phyloP scores from a whole-genome alignment of 2,888 invertebrate species.

The Polydrusus tereticollis region DNA sequence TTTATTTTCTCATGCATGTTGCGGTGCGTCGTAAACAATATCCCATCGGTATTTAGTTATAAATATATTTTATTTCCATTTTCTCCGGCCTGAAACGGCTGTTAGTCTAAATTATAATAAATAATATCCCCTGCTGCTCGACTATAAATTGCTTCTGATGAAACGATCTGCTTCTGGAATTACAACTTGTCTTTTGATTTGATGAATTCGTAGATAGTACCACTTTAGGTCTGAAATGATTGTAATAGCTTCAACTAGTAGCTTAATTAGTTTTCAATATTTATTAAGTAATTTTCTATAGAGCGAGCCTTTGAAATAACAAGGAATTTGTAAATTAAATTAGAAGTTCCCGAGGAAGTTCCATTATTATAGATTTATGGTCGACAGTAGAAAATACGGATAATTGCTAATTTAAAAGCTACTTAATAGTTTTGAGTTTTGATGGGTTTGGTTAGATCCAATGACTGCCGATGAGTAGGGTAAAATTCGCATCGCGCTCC shows the following conservation, averaged over 20 bases:
- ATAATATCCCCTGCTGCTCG: slow-evolving; percentile 15
- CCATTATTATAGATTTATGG: too few relatives aligned
- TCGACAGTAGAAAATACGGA: too few relatives aligned
- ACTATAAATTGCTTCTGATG: slow-evolving; percentile 15
- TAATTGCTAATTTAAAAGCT: too few relatives aligned
- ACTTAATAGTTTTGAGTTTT: too few relatives aligned
- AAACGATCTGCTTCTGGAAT: slow-evolving; percentile 23
- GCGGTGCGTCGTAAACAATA: slow-evolving; percentile 8
- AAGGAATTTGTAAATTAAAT: too few relatives aligned
- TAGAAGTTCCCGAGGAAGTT: too few relatives aligned
- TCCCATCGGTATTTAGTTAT: not conserved
- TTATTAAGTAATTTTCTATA: slow-evolving; percentile 1
- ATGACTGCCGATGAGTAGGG: too few relatives aligned
- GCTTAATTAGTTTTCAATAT: slow-evolving; percentile 9
- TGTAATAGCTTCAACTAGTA: slow-evolving; percentile 1
- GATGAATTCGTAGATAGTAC: slow-evolving; percentile 14
- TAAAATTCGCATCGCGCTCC: too few relatives aligned
- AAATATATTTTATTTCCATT: slow-evolving; percentile 23
- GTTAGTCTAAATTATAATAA: slow-evolving; percentile 20
- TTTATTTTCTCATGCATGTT: not conserved
- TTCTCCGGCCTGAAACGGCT: slow-evolving; percentile 6
- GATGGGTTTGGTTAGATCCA: too few relatives aligned
- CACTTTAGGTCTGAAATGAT: slow-evolving; percentile 4
- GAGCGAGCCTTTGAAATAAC: not conserved
- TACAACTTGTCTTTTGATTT: slow-evolving; percentile 18